Evolutionary conservation across 2,888 invertebrate genomes (phyloP).

Genomic region (Scrobipalpa costella): DNA sequence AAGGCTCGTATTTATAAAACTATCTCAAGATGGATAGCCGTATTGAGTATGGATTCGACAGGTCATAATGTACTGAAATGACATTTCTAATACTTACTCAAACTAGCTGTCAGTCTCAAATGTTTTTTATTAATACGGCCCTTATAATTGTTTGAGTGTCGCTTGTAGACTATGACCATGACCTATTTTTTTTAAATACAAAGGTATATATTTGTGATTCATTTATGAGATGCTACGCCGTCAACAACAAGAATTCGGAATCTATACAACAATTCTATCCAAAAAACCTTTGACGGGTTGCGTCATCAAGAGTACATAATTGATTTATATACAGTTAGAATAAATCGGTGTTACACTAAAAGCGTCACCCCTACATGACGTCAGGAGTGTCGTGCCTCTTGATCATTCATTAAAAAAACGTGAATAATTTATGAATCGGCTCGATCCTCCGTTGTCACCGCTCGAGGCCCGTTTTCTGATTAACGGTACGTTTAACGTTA

Average conservation of each 20-base stretch:
- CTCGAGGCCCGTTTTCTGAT: neutral
- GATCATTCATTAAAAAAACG: constrained; percentile 25
- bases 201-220: too few relatives aligned
- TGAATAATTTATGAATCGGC: constrained; percentile 29
- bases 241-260: neutral
- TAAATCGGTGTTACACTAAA: constrained; percentile 7
- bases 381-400: constrained; percentile 5
- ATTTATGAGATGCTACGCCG: too few relatives aligned
- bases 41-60: too few relatives aligned
- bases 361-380: neutral
- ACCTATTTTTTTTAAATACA: too few relatives aligned
- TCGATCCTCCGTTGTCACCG: constrained; percentile 8
- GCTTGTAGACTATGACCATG: too few relatives aligned
- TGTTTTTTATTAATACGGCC: too few relatives aligned
- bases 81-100: too few relatives aligned
- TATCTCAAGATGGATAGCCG: too few relatives aligned
- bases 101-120: too few relatives aligned
- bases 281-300: neutral
- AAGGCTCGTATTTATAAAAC: too few relatives aligned
- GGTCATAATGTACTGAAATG: too few relatives aligned
- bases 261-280: neutral
- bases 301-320: neutral
- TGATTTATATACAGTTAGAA: neutral
- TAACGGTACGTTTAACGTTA: neutral
- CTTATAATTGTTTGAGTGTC: too few relatives aligned